These are phyloP conservation scores for Lordiphosa clarofinis DNA, from an alignment of 1,140 invertebrate genomes.

Conservation along the genomic window DNA sequence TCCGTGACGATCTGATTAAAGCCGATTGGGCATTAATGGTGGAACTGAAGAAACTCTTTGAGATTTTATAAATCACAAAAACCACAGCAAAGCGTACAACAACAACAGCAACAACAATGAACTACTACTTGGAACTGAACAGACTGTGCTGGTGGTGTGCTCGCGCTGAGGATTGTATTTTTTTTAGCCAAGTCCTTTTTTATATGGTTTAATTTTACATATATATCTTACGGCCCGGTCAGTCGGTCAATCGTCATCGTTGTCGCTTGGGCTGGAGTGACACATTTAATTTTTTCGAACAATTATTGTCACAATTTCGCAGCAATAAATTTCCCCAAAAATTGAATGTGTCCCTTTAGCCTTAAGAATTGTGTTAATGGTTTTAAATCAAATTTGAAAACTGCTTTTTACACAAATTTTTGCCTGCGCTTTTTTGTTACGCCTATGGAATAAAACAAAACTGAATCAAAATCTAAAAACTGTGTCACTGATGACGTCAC, in stretches of 20 bases:
- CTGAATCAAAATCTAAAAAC: slow-evolving; percentile 19
- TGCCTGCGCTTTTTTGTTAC: slow-evolving; percentile 63
- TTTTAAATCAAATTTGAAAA: slow-evolving; percentile 68
- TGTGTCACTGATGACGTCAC: slow-evolving; percentile 70
- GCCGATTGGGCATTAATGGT: slow-evolving; percentile 99
- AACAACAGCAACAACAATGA: slow-evolving; percentile 6
- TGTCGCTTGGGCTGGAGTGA: slow-evolving; percentile 14
- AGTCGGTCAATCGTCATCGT: slow-evolving; percentile 5
- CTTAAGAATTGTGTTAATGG: slow-evolving; percentile 37
- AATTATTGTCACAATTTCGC: too few species aligned
- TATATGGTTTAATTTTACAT: slow-evolving; percentile 24
- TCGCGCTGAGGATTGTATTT: slow-evolving; percentile 19
- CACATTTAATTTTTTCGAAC: too few species aligned
- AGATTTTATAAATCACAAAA: slow-evolving; percentile 89
- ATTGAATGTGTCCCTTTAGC: too few species aligned
- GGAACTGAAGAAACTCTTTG: slow-evolving; percentile 98
- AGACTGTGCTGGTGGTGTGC: slow-evolving; percentile 53
- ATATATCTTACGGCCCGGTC: background rate
- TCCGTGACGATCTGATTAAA: slow-evolving; percentile 97
- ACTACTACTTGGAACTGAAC: slow-evolving; percentile 3
- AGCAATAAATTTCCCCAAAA: too few species aligned
- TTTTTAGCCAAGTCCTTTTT: slow-evolving; percentile 27
- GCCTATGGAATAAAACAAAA: slow-evolving; percentile 35
- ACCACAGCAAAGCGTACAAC: background rate
- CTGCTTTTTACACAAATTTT: slow-evolving; percentile 41